A percentile compares a stretch with the other conserved stretches of the same genome.
Evolutionary conservation across 2,888 invertebrate genomes (phyloP).

Genomic region (Lepidochrysops patricia): DNA sequence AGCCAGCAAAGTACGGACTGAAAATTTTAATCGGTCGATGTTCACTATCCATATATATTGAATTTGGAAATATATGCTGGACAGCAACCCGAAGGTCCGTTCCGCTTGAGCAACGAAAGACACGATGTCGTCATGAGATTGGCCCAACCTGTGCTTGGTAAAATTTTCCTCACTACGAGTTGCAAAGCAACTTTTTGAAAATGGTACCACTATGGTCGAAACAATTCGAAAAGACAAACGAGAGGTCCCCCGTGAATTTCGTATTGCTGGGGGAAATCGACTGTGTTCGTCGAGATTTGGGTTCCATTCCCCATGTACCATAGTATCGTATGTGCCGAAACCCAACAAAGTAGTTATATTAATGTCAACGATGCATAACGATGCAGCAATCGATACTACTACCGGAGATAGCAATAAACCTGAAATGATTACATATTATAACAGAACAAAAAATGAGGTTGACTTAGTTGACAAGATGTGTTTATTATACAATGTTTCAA

Average conservation of each 20-base stretch:
- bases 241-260: slow-evolving; percentile 13
- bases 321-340: neutral
- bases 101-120: slow-evolving; percentile 6
- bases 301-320: neutral
- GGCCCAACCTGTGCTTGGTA: neutral
- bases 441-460: slow-evolving; percentile 26
- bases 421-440: slow-evolving; percentile 26
- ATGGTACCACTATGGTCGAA: slow-evolving; percentile 1
- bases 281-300: neutral
- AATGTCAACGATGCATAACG: neutral
- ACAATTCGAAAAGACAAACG: slow-evolving; percentile 11
- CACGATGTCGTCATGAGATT: slow-evolving; percentile 1
- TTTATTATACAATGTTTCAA: slow-evolving; percentile 22
- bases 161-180: slow-evolving; percentile 2
- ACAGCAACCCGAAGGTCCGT: slow-evolving; percentile 7
- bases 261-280: slow-evolving; percentile 2
- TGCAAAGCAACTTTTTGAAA: slow-evolving; percentile 6
- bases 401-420: slow-evolving; percentile 22
- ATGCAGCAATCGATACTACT: neutral
- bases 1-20: slow-evolving; percentile 1
- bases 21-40: slow-evolving; percentile 9
- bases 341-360: neutral
- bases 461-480: slow-evolving; percentile 27
- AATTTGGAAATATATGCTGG: slow-evolving; percentile 14
- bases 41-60: slow-evolving; percentile 9